Evolutionary conservation across 2,888 invertebrate genomes (phyloP), one percentile per base, ranked within the genome.

Genomic region (Arge pagana): DNA sequence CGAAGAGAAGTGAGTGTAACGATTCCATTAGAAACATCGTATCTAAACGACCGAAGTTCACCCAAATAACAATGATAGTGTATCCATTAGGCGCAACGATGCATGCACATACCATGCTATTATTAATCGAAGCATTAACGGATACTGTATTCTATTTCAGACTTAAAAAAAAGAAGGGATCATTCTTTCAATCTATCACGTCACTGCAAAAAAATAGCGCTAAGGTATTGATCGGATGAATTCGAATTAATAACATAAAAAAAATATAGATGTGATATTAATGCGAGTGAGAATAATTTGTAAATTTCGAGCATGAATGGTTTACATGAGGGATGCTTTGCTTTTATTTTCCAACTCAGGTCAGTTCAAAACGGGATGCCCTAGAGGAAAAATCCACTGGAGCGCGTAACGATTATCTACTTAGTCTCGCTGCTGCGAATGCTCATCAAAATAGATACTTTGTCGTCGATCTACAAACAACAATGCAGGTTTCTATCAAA

Each of bases 141-240:
- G n/a, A 11, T 30, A 35, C 26, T 6, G 18, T n/a, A 41, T 51
- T 64, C 61, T 62, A 53, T 72, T 78, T 57, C 76, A 93, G 93
- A 76, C 80, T 96, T 63, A 95, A 94, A 80, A 93, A 94, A 83
- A 96, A 96, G 81, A 96, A 96, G 68, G 95, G 95, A 15, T 94
- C 95, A 4, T 92, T 96, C 78, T 96, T 96, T 78, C 94, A 95
- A 77, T 95, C 96, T 7, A 91, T 96, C 68, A 93, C 96, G 6
- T 94, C 96, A 52, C 82, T 97, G 63, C 96, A 97, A 76, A 95
- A 96, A 80, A 96, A 95, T 76, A 95, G 95, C 78, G 93, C 94
- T n/a, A 95, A 96, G 81, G 95, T 85, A 74, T 57, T 42, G 11
- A 43, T 36, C 13, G 13, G 4, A 36, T 10, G 10, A 43, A 15